These are phyloP conservation scores for Gisinianus flammeolus DNA, from an alignment of 2,888 invertebrate genomes.

Conservation along the genomic window DNA sequence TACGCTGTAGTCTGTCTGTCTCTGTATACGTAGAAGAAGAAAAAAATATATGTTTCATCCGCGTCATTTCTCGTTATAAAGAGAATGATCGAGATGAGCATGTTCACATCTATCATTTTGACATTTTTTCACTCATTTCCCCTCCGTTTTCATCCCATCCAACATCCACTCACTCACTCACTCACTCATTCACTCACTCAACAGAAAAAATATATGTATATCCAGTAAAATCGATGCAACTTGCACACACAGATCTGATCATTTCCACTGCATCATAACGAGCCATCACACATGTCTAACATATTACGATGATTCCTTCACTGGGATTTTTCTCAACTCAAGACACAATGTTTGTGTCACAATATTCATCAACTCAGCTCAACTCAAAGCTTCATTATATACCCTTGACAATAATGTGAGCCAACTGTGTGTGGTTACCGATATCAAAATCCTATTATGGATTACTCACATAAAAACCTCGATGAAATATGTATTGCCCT, in stretches of 20 bases:
- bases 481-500: no score
- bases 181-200: not conserved
- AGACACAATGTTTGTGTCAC: no score
- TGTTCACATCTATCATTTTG: slow-evolving; percentile 46
- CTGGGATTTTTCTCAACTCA: no score
- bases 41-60: slow-evolving; percentile 1
- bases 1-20: not conserved
- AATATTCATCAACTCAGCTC: no score
- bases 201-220: not conserved
- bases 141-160: slow-evolving; percentile 17
- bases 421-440: no score
- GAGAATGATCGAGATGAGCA: slow-evolving; percentile 46
- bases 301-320: no score
- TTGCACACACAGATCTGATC: no score
- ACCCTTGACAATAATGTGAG: no score
- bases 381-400: no score
- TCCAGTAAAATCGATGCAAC: not conserved
- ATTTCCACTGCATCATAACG: not conserved
- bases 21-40: not conserved
- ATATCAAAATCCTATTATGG: no score
- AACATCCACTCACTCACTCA: slow-evolving; percentile 7
- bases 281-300: not conserved
- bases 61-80: slow-evolving; percentile 46
- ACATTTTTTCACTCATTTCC: slow-evolving; percentile 43
- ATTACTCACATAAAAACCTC: no score